Evolutionary conservation across 2,113 vertebrate species (phyloP).

Genomic region (Tragelaphus buxtoni): DNA sequence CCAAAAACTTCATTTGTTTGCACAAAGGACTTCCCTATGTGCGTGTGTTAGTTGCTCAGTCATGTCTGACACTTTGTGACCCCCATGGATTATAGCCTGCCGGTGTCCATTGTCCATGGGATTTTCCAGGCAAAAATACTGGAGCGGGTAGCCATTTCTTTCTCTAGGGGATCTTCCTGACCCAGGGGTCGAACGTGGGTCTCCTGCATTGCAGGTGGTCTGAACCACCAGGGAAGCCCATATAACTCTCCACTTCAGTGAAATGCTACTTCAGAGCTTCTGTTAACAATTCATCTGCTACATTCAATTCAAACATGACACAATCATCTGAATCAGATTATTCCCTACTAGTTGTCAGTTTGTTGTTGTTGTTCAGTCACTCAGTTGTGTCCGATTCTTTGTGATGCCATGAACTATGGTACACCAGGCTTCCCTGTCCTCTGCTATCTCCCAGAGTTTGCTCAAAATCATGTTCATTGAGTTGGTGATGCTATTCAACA

Average conservation of each 20-base stretch:
- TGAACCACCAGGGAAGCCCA: not conserved
- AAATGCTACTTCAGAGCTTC: not conserved
- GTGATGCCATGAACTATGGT: not conserved
- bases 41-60: not conserved
- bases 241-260: not conserved
- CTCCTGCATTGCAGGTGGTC: not conserved
- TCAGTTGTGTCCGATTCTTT: not conserved
- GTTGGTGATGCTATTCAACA: not conserved
- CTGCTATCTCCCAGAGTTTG: not conserved
- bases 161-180: not conserved
- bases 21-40: not conserved
- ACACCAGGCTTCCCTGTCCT: not conserved
- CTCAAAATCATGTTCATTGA: not conserved
- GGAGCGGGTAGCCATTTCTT: not conserved
- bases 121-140: not conserved
- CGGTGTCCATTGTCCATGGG: not conserved
- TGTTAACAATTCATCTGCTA: not conserved
- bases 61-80: not conserved
- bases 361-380: not conserved
- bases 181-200: accelerated
- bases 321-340: not conserved
- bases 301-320: not conserved
- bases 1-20: not conserved
- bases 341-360: not conserved
- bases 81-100: not conserved